Percentiles rank a stretch among this genome's conserved stretches.
Conservation (phyloP, 2,888 invertebrate genomes). For the Troides aeacus region DNA sequence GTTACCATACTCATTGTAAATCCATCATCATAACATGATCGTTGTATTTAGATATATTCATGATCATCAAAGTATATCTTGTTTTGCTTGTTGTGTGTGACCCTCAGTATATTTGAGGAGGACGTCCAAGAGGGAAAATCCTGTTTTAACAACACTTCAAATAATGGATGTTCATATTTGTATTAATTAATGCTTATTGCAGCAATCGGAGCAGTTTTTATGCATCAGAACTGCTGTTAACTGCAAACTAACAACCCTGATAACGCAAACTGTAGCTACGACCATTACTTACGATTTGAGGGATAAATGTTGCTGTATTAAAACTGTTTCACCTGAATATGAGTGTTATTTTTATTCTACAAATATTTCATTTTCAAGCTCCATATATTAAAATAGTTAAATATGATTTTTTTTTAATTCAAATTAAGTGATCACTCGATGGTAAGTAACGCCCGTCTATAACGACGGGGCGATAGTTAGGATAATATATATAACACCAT, state of each 20-base stretch:
- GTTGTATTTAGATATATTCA: no score
- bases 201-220: conserved; percentile 9
- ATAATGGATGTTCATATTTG: conserved; percentile 4
- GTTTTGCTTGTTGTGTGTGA: no score
- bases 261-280: background rate
- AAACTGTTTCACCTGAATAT: background rate
- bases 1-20: no score
- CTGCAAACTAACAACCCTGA: conserved; percentile 12
- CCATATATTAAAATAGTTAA: no score
- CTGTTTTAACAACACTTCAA: conserved; percentile 4
- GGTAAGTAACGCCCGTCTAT: no score
- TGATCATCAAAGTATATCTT: no score
- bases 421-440: no score
- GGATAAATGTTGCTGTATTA: background rate
- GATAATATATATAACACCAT: no score
- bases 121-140: conserved; percentile 27
- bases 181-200: conserved; percentile 19
- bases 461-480: no score
- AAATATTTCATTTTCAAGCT: no score
- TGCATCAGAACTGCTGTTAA: conserved; percentile 7
- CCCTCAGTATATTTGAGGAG: background rate
- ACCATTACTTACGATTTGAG: conserved; percentile 9
- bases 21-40: no score
- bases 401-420: no score
- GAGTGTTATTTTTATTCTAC: background rate